A percentile compares a stretch with the other conserved stretches of the same genome.
phyloP scores from a whole-genome alignment of 2,797 vertebrate species.

The Protonibea diacanthus region DNA sequence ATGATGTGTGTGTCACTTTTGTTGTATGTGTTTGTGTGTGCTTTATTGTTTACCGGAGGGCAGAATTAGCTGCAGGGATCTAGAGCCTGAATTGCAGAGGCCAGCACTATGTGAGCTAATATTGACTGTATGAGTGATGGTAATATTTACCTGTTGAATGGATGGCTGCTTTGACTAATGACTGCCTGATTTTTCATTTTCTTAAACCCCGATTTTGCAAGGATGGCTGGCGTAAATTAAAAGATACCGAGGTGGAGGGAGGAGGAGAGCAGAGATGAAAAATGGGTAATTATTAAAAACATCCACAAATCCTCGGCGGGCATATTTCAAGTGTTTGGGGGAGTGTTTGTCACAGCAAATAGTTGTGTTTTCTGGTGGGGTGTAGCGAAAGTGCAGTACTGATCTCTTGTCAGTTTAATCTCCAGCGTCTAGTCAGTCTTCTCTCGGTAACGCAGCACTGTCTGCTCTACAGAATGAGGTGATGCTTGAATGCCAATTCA shows the following conservation, averaged over 20 bases:
- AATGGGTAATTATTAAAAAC: conserved; percentile 61
- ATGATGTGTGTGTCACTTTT: neutral
- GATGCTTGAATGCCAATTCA: neutral
- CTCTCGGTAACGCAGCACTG: neutral
- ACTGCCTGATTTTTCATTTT: conserved; percentile 70
- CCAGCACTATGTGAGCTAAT: conserved; percentile 55
- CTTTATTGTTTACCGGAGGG: conserved; percentile 36
- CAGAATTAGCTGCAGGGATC: conserved; percentile 23
- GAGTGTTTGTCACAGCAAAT: conserved; percentile 43
- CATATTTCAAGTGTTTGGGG: conserved; percentile 20
- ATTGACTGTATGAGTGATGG: conserved; percentile 77
- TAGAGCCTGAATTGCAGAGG: conserved; percentile 6
- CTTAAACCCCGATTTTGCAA: conserved; percentile 66
- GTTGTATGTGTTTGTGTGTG: conserved; percentile 9
- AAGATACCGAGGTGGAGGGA: conserved; percentile 34
- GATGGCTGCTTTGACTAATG: conserved; percentile 80
- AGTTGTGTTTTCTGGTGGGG: conserved; percentile 28
- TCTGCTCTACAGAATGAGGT: neutral
- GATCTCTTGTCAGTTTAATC: conserved; percentile 15
- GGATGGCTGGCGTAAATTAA: conserved; percentile 57
- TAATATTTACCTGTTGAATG: conserved; percentile 82
- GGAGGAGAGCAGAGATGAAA: conserved; percentile 42
- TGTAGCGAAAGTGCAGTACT: neutral
- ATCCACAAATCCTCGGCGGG: conserved; percentile 45
- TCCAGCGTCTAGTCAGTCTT: neutral